Evolutionary conservation across 1,140 invertebrate genomes (phyloP), one percentile per base, ranked within the genome.

Genomic region (Drosophila quadrilineata): DNA sequence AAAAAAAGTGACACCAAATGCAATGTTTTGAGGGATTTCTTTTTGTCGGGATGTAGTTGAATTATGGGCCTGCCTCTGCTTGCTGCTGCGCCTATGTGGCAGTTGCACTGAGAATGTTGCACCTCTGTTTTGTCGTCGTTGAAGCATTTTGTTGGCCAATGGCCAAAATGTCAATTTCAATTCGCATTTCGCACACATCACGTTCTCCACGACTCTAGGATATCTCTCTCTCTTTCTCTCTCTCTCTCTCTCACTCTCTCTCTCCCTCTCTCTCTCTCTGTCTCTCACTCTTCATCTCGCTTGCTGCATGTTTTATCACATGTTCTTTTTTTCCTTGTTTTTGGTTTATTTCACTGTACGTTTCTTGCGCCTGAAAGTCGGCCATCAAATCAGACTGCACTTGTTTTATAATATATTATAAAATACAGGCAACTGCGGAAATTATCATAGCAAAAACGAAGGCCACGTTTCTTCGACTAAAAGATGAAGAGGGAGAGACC

Each of bases 111-210:
- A n/a, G n/a, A n/a, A n/a, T n/a, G 35, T 3, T 3, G 22, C 41
- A 45, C 28, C 19, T 16, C n/a, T 31, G 36, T 28, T 28, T 16
- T 48, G 16, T 16, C n/a, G 46, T 59, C 35, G 58, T 19, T 58
- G 36, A 53, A 6, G 66, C 56, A 58, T 36, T 19, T 29, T 48
- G 12, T 64, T 84, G 77, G 77, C 77, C 48, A 33, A 5, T 58
- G 70, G 69, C 77, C 77, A 84, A 84, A 65, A 77, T 84, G 79
- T 77, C 77, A 77, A 74, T 77, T 71, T 26, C 72, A 66, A 76
- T 82, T 63, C 57, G 77, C 28, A 56, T 31, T 52, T 57, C 63
- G 50, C 50, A 67, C 62, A 82, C 71, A 80, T 80, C 75, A 80
- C 62, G 54, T 73, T 62, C 53, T 33, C 38, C 43, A 17, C 45